phyloP scores from a whole-genome alignment of 2,113 vertebrate genomes.

The Meles meles region DNA sequence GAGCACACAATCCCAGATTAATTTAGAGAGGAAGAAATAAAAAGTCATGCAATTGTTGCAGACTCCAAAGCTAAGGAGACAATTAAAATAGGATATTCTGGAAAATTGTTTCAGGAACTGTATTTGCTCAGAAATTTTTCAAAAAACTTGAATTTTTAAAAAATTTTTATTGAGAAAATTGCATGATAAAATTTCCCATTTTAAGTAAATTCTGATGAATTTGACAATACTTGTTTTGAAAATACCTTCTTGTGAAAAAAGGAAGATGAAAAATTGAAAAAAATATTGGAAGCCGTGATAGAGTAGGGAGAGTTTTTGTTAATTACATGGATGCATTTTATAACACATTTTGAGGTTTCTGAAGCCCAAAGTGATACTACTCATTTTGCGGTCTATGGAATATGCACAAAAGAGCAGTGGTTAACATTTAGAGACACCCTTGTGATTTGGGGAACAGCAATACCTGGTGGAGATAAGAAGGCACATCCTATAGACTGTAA shows the following conservation, averaged over 20 bases:
- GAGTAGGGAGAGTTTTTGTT: not conserved
- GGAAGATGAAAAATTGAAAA: not conserved
- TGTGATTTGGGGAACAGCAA: not conserved
- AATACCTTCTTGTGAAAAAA: not conserved
- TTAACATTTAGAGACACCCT: not conserved
- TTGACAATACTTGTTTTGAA: not conserved
- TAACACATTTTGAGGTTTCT: not conserved
- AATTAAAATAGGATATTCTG: not conserved
- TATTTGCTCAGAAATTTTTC: not conserved
- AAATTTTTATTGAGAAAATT: not conserved
- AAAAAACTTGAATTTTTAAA: not conserved
- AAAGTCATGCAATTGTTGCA: not conserved
- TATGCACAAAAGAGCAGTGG: not conserved
- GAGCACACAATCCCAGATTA: not conserved
- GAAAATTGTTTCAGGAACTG: not conserved
- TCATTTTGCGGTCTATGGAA: not conserved
- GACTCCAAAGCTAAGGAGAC: not conserved
- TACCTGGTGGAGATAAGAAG: not conserved
- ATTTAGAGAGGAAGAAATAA: not conserved
- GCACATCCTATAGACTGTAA: not conserved
- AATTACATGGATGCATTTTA: not conserved
- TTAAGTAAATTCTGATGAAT: not conserved
- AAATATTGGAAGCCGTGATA: not conserved
- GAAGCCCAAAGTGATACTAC: not conserved
- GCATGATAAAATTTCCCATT: not conserved